Conservation (phyloP, 2,888 invertebrate genomes). For the Phyllotreta striolata region DNA sequence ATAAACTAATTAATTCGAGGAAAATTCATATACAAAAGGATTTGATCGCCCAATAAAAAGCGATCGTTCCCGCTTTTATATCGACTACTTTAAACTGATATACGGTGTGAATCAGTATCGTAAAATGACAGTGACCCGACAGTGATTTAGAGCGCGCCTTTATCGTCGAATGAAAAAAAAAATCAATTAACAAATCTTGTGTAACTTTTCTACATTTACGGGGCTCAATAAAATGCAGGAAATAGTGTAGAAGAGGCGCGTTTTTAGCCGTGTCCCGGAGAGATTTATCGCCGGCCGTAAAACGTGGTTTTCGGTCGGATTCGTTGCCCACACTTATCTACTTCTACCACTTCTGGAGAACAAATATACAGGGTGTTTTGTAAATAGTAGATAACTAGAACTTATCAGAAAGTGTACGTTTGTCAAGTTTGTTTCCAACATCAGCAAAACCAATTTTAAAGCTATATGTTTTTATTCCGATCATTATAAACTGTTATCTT, state of each 20-base stretch:
- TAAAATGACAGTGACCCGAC: slow-evolving; percentile 8
- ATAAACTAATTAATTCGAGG: background rate
- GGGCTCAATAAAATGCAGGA: slow-evolving; percentile 32
- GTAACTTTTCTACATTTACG: slow-evolving; percentile 36
- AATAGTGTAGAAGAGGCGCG: slow-evolving; percentile 28
- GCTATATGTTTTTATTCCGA: background rate
- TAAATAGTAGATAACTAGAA: no score
- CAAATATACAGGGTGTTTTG: no score
- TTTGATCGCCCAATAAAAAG: background rate
- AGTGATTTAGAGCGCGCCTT: slow-evolving; percentile 31
- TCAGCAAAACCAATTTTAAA: no score
- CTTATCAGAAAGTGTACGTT: no score
- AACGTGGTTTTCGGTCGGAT: no score
- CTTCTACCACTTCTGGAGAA: no score
- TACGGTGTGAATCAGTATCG: background rate
- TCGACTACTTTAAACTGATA: background rate
- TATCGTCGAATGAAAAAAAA: slow-evolving; percentile 33
- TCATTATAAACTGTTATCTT: background rate
- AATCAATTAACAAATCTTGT: slow-evolving; percentile 40
- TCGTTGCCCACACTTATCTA: no score
- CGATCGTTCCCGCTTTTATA: background rate
- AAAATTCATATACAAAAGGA: slow-evolving; percentile 4
- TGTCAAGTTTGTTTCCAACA: no score
- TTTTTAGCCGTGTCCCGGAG: slow-evolving; percentile 4
- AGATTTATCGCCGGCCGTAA: no score